These are phyloP conservation scores for Chloroceryle aenea DNA, from an alignment of 2,113 vertebrate genomes.

Conservation along the genomic window DNA sequence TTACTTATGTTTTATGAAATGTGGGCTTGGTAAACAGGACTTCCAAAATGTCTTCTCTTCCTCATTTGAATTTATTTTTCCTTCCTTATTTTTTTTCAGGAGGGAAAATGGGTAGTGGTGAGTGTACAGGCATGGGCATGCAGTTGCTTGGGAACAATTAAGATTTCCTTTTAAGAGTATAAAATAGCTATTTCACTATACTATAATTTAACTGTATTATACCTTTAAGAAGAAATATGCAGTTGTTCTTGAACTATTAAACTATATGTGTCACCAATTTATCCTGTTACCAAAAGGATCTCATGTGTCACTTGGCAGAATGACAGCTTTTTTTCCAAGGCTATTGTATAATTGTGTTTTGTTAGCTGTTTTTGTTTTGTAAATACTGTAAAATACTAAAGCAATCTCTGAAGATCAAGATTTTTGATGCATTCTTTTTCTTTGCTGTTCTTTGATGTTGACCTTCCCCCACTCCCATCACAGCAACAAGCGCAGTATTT, in stretches of 20 bases:
- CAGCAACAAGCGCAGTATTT: conserved; percentile 21
- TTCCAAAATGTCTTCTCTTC: neutral
- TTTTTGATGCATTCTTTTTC: conserved; percentile 51
- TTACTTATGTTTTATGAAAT: neutral
- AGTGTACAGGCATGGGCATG: neutral
- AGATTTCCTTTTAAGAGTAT: neutral
- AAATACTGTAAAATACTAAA: conserved; percentile 50
- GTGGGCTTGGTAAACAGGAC: neutral
- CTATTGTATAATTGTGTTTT: conserved; percentile 67
- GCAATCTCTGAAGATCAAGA: conserved; percentile 52
- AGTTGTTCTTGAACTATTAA: conserved; percentile 50
- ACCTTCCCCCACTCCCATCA: conserved; percentile 7
- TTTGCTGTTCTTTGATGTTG: conserved; percentile 59
- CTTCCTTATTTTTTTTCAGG: fast-evolving
- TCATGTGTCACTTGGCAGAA: conserved; percentile 58
- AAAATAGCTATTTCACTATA: neutral
- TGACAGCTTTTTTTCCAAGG: conserved; percentile 22
- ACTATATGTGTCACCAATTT: conserved; percentile 15
- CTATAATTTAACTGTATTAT: neutral
- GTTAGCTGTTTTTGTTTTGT: conserved; percentile 70
- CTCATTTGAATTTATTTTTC: neutral
- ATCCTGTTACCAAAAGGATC: conserved; percentile 44
- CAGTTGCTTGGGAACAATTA: neutral
- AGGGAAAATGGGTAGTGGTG: neutral
- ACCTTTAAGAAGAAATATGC: conserved; percentile 50